Conservation (phyloP, 2,113 vertebrate genomes). For the Oryzias curvinotus region DNA sequence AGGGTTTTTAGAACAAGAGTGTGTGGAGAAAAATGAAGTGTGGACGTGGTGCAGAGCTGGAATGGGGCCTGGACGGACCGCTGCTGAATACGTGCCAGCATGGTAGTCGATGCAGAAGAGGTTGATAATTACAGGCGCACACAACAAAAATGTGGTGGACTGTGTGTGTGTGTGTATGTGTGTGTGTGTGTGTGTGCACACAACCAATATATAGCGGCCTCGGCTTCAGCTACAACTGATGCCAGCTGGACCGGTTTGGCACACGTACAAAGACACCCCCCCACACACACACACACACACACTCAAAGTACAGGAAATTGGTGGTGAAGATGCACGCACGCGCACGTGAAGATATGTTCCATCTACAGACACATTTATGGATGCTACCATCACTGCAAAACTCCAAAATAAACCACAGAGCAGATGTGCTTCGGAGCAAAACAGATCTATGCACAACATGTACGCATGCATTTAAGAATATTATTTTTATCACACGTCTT, state of each 20-base stretch:
- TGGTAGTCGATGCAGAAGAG: slow-evolving; percentile 73
- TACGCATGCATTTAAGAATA: slow-evolving; percentile 13
- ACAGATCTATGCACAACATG: slow-evolving; percentile 11
- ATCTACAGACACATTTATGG: slow-evolving; percentile 21
- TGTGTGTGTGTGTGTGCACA: slow-evolving; percentile 38
- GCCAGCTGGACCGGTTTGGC: slow-evolving; percentile 71
- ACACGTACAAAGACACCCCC: slow-evolving; percentile 56
- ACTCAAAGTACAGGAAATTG: slow-evolving; percentile 34
- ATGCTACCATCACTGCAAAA: slow-evolving; percentile 25
- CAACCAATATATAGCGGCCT: slow-evolving; percentile 61
- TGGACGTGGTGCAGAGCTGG: slow-evolving; percentile 63
- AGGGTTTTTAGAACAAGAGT: slow-evolving; percentile 47
- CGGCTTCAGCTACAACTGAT: slow-evolving; percentile 62
- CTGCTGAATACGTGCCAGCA: slow-evolving; percentile 65
- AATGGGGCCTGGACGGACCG: slow-evolving; percentile 69
- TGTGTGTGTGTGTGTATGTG: slow-evolving; percentile 35
- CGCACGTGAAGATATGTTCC: neutral
- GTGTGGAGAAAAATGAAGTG: slow-evolving; percentile 62
- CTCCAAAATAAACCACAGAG: neutral
- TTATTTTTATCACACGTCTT: slow-evolving; percentile 10
- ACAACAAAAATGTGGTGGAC: slow-evolving; percentile 54
- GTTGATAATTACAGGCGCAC: slow-evolving; percentile 71
- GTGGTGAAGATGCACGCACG: slow-evolving; percentile 29
- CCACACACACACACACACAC: slow-evolving; percentile 27
- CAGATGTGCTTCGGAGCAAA: neutral